A percentile compares a stretch with the other conserved stretches of the same genome.
Conservation (phyloP, 2,113 vertebrate species). For the Albula goreensis region DNA sequence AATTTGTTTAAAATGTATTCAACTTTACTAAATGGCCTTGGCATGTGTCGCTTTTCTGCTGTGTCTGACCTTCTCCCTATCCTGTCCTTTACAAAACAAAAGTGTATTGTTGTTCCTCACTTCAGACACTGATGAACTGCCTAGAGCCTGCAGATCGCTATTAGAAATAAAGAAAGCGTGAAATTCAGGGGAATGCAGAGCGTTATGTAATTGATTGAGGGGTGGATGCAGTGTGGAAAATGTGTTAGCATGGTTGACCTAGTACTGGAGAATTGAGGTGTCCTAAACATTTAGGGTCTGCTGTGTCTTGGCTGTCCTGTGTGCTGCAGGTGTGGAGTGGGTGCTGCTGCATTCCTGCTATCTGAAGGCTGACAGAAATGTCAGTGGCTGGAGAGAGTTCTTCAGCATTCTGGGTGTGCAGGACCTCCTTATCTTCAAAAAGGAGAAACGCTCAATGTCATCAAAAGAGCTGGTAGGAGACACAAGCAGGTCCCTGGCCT, state of each 20-base stretch:
- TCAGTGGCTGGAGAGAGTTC: constrained; percentile 67
- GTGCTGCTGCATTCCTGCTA: constrained; percentile 68
- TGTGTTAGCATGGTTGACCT: constrained; percentile 24
- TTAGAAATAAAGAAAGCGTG: constrained; percentile 34
- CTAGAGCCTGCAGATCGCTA: constrained; percentile 13
- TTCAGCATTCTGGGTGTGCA: constrained; percentile 67
- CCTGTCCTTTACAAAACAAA: not conserved
- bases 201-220: constrained; percentile 26
- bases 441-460: constrained; percentile 58
- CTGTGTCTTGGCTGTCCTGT: no score
- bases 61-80: not conserved
- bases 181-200: constrained; percentile 16
- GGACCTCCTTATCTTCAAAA: constrained; percentile 71
- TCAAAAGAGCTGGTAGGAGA: constrained; percentile 66
- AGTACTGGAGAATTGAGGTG: not conserved
- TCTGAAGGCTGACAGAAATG: constrained; percentile 59
- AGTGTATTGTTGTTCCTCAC: not conserved
- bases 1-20: not conserved
- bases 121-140: not conserved
- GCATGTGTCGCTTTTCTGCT: not conserved
- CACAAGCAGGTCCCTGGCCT: not conserved
- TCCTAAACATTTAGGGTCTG: not conserved
- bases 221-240: constrained; percentile 20
- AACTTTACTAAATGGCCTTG: not conserved
- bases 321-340: constrained; percentile 68